Conservation (phyloP, 2,888 invertebrate species). For the Mactromeris polynyma region DNA sequence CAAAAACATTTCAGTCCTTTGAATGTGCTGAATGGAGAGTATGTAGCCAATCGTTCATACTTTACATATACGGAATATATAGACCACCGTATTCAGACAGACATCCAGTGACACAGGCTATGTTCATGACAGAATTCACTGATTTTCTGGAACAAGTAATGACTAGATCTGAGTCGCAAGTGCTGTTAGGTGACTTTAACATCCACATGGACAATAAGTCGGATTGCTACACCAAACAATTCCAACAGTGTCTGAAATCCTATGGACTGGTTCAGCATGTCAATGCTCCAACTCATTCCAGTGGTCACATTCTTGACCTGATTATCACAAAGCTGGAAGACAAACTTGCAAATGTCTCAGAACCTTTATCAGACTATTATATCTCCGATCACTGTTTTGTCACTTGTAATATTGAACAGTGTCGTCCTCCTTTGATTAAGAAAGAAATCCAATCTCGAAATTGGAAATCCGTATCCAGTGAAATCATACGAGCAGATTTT, state of each 20-base stretch:
- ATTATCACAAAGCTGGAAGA: constrained; percentile 21
- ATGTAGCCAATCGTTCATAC: background rate
- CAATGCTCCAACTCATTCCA: constrained; percentile 22
- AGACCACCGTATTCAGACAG: constrained; percentile 52
- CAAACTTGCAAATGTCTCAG: background rate
- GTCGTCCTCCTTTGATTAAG: constrained; percentile 38
- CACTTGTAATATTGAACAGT: constrained; percentile 43
- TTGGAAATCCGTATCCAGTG: constrained; percentile 49
- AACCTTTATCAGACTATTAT: constrained; percentile 27
- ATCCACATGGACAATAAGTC: constrained; percentile 44
- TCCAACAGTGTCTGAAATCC: constrained; percentile 35
- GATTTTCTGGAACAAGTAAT: constrained; percentile 40
- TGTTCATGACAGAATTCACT: constrained; percentile 46
- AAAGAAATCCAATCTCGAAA: constrained; percentile 31
- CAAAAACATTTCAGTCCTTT: background rate
- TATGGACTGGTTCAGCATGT: constrained; percentile 45
- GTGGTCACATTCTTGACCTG: constrained; percentile 7
- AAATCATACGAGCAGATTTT: constrained; percentile 22
- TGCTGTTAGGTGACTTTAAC: constrained; percentile 54
- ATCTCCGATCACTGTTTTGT: constrained; percentile 52
- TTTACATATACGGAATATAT: constrained; percentile 38
- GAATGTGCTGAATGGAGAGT: background rate
- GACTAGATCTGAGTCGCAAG: constrained; percentile 19
- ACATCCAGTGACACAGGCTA: constrained; percentile 48
- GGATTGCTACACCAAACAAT: constrained; percentile 51